Evolutionary conservation across 2,888 invertebrate genomes (phyloP).

Genomic region (Eutolmus rufibarbis): DNA sequence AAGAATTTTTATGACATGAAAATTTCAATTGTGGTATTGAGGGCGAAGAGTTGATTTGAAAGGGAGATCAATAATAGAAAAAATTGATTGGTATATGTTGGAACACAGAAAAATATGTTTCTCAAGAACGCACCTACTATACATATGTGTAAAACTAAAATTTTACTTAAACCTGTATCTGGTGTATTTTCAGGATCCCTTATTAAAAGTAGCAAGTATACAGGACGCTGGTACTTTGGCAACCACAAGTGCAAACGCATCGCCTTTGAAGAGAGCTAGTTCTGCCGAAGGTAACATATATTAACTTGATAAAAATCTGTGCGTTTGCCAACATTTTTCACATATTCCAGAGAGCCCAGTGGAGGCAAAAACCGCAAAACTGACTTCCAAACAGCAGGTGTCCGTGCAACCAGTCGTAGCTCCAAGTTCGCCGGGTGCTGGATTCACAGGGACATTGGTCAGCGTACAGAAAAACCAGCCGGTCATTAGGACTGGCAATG

Average conservation of each 20-base stretch:
- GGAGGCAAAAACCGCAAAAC: background rate
- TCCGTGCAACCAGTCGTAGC: background rate
- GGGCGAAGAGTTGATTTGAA: no score
- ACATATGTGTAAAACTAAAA: background rate
- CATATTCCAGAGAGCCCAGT: background rate
- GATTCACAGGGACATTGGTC: conserved; percentile 41
- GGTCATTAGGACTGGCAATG: conserved; percentile 3
- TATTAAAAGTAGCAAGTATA: background rate
- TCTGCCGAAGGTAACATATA: background rate
- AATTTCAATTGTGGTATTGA: no score
- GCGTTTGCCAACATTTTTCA: background rate
- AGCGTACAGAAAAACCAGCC: conserved; percentile 28
- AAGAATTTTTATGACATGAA: no score
- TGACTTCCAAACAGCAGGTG: conserved; percentile 8
- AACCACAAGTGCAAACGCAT: background rate
- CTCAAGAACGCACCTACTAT: no score
- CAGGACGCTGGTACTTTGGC: background rate
- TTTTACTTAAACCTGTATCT: background rate
- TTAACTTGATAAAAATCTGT: background rate
- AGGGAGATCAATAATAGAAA: no score
- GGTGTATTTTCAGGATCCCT: background rate
- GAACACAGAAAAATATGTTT: no score
- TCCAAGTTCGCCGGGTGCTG: background rate
- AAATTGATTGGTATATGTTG: no score
- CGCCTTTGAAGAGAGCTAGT: conserved; percentile 18